Conservation (phyloP, 2,888 invertebrate genomes). For the Sphaerophoria rueppellii region DNA sequence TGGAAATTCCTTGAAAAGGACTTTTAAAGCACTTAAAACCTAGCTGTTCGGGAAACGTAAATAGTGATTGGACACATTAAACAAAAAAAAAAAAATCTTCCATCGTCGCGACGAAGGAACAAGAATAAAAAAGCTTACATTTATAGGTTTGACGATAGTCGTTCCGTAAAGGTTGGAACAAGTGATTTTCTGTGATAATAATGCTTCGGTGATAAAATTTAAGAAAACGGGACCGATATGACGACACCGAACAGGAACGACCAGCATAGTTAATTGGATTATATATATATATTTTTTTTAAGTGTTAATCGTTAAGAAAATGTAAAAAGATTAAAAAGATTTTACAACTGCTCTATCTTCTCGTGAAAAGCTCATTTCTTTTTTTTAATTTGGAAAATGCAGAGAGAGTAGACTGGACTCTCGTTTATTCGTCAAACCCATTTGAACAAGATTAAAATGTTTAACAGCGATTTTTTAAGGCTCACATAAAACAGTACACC, state of each 20-base stretch:
- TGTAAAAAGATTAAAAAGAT: slow-evolving; percentile 14
- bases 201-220: slow-evolving; percentile 8
- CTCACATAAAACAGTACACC: neutral
- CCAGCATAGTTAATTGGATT: neutral
- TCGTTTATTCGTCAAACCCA: neutral
- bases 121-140: slow-evolving; percentile 13
- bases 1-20: slow-evolving; percentile 5
- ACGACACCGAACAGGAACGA: slow-evolving; percentile 3
- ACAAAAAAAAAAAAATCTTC: slow-evolving; percentile 6
- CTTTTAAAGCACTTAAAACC: slow-evolving; percentile 35
- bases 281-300: neutral
- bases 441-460: neutral
- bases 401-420: neutral
- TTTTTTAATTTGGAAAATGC: neutral
- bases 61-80: slow-evolving; percentile 1
- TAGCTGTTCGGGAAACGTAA: slow-evolving; percentile 23
- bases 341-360: neutral
- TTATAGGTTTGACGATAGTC: slow-evolving; percentile 29
- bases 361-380: neutral
- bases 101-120: neutral
- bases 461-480: neutral
- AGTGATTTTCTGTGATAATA: slow-evolving; percentile 31
- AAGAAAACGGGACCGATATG: neutral
- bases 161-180: slow-evolving; percentile 29
- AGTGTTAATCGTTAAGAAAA: slow-evolving; percentile 11